Base-by-base conservation (phyloP, 2,113 vertebrate genomes). In the Sterna hirundo region DNA sequence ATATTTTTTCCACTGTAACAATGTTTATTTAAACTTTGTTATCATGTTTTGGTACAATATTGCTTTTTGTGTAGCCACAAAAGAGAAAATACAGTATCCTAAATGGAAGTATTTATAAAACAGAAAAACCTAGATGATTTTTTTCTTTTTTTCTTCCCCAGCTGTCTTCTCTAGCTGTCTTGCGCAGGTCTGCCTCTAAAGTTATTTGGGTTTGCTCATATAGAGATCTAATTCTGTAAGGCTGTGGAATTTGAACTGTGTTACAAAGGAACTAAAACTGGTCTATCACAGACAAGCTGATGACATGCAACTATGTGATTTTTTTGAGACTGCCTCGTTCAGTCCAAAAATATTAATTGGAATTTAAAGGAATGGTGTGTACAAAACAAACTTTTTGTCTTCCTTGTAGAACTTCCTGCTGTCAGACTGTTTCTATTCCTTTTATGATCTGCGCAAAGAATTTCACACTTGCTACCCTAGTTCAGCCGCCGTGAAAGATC, bases 401-500 rank as follows among this genome's bases (percentile, higher is more conserved):
- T 83, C n/a, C 60, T 89, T 84, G 40, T 69, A 99, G 99, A 99
- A 99, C 96, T 97, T 99, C 74, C 97, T 98, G 69, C 98, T 99
- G 61, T 98, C 99, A 18, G 99, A 99, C 91, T 98, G 98, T 97
- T 99, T 99, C 98, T 99, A 99, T 97, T 99, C 99, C 38, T 99
- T 99, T 96, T 98, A 99, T 89, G 99, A 99, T 92, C 94, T 99
- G 84, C 99, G 96, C 95, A 99, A 98, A 96, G 99, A 99, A 94
- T 99, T 99, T 97, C 98, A 99, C 46, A 96, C 97, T 93, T 99
- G 98, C 93, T 99, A 99, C 81, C 98, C 99, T 32, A 98, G 97
- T 44, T 96, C 98, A 64, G 98, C 98, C 90, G 66, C 98, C 10
- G 96, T 97, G 86, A 98, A 98, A 92, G 98, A 99, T 89, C 98